Base-by-base conservation (phyloP, 2,113 vertebrate species). In the Romanogobio albipinnatus region DNA sequence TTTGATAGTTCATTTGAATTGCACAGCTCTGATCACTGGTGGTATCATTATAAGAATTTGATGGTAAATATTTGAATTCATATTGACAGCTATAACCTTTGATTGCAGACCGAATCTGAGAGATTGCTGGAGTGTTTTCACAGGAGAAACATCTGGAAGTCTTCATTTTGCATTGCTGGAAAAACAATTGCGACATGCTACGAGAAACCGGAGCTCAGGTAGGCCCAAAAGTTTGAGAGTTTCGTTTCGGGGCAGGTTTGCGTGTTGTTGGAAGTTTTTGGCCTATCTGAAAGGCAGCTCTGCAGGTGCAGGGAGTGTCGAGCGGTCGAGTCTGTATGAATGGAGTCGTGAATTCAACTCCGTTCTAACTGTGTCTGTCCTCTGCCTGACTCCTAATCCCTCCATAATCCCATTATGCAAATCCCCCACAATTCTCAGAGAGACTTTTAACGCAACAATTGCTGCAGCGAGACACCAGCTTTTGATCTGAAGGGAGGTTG, bases 331-430 rank as follows among this genome's bases (percentile, higher is more conserved):
- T 62, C 70, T 70, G 77, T 78, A 75, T 84, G 85, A 82, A 83
- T 86, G 68, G 64, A 59, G 85, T 51, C 66, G 85, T 86, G 87
- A 56, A 81, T 70, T 90, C 89, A 89, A 84, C 87, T 82, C 82
- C 87, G 88, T 84, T 61, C 66, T 71, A 80, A 49, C 85, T 71
- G 29, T 10, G 80, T 61, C 76, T 77, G 78, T 79, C 61, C 73
- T 96, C 91, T 93, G 94, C 95, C 94, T 90, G 91, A 91, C 92
- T 93, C 93, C 96, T 98, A 99, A 98, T 97, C 96, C 89, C 90
- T 33, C 87, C 85, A 85, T 95, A 99, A 99, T 99, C 97, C 95
- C 97, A 98, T 99, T 99, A 99, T 99, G 98, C 95, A 98, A 99
- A 99, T 99, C 96, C 94, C 93, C 96, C 95, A 95, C 96, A 94